phyloP scores from a whole-genome alignment of 2,888 invertebrate genomes.

The Eupithecia insigniata region DNA sequence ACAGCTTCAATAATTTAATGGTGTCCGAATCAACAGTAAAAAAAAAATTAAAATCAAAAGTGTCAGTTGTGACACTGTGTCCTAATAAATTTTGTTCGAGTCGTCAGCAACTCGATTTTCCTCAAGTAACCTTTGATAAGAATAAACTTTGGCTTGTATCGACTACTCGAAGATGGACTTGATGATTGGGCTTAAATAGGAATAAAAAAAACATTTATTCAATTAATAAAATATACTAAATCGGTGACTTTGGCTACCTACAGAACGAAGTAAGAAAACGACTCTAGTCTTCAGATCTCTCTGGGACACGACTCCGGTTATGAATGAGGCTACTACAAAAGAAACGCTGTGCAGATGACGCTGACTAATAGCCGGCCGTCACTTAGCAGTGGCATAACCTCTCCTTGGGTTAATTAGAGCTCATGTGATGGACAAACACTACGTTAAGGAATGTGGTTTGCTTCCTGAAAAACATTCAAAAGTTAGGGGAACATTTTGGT shows the following conservation, averaged over 20 bases:
- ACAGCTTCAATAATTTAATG: too few species aligned
- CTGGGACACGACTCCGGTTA: constrained; percentile 46
- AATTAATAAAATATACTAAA: too few species aligned
- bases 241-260: not conserved
- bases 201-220: not conserved
- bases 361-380: constrained; percentile 61
- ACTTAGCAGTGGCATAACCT: constrained; percentile 52
- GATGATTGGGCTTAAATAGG: not conserved
- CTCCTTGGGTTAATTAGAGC: constrained; percentile 55
- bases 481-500: not conserved
- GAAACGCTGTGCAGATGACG: constrained; percentile 64
- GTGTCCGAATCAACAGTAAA: too few species aligned
- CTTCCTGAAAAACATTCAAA: constrained; percentile 4
- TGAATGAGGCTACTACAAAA: constrained; percentile 66
- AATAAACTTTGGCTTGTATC: not conserved
- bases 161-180: not conserved
- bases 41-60: too few species aligned
- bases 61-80: too few species aligned
- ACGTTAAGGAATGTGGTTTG: constrained; percentile 12
- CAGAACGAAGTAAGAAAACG: constrained; percentile 9
- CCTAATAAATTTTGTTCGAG: too few species aligned
- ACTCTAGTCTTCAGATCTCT: constrained; percentile 16
- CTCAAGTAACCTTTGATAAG: not conserved
- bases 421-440: constrained; percentile 42
- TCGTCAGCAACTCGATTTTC: too few species aligned